phyloP scores from a whole-genome alignment of 2,113 vertebrate species.

The Cisticola juncidis region DNA sequence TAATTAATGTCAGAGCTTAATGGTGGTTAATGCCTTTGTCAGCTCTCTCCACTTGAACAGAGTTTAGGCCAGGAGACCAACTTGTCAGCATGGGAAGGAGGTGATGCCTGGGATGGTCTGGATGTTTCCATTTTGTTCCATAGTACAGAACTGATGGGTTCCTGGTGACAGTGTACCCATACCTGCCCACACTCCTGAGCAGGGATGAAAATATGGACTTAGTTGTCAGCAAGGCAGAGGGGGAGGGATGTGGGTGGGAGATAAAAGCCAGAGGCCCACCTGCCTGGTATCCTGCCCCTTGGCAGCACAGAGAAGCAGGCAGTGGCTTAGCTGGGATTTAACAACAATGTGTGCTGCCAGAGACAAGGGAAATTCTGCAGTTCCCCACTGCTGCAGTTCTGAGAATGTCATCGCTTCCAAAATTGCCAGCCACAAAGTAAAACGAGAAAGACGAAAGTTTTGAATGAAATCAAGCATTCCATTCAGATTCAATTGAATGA shows the following conservation, averaged over 20 bases:
- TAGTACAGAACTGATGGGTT: neutral
- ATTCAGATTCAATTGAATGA: neutral
- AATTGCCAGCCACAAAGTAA: neutral
- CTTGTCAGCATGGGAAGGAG: neutral
- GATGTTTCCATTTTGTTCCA: fast-evolving
- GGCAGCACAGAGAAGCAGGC: neutral
- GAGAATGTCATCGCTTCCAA: neutral
- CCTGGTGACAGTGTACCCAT: neutral
- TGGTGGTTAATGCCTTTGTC: neutral
- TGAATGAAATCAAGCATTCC: slow-evolving; percentile 31
- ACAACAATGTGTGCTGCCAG: neutral
- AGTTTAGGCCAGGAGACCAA: neutral
- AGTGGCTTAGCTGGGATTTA: neutral
- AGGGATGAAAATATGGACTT: neutral
- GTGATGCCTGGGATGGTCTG: neutral
- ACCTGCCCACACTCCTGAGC: neutral
- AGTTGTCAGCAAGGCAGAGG: neutral
- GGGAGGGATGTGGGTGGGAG: neutral
- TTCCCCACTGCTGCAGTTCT: neutral
- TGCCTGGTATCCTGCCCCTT: neutral
- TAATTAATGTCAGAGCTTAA: neutral
- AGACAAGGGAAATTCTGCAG: neutral
- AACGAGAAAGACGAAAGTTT: neutral
- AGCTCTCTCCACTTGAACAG: neutral
- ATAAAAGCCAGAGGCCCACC: neutral